Percentiles rank a stretch among this genome's conserved stretches.
Conservation (phyloP, 1,140 invertebrate genomes). For the Drosophila lowei region DNA sequence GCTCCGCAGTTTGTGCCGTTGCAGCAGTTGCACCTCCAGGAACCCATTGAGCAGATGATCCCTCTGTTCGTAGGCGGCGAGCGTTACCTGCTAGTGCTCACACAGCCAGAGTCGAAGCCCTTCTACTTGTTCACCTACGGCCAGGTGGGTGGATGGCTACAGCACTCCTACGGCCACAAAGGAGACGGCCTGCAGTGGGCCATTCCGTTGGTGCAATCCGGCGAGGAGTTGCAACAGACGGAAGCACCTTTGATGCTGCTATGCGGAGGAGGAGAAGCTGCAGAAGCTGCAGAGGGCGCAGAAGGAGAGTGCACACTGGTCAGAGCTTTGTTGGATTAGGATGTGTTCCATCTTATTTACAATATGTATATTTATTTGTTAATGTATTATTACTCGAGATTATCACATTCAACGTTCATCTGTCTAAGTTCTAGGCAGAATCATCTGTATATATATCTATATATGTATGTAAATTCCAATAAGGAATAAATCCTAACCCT, state of each 20-base stretch:
- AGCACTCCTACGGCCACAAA: slow-evolving; percentile 59
- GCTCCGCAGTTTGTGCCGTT: slow-evolving; percentile 29
- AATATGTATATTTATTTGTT: slow-evolving; percentile 6
- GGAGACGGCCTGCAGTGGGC: slow-evolving; percentile 41
- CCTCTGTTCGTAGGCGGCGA: slow-evolving; percentile 35
- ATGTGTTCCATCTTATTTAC: slow-evolving; percentile 8
- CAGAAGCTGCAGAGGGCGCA: too few species aligned
- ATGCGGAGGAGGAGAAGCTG: slow-evolving; percentile 6
- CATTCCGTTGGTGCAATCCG: slow-evolving; percentile 37
- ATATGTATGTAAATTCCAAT: too few species aligned
- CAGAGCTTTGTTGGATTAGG: slow-evolving; percentile 33
- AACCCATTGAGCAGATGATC: slow-evolving; percentile 37
- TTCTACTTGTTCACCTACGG: slow-evolving; percentile 66
- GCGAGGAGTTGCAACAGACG: slow-evolving; percentile 2
- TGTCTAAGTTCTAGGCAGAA: slow-evolving; percentile 10
- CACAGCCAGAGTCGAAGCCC: slow-evolving; percentile 31
- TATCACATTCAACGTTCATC: slow-evolving; percentile 50
- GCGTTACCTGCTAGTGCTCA: slow-evolving; percentile 55
- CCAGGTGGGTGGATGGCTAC: slow-evolving; percentile 66
- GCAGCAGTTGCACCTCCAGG: slow-evolving; percentile 52
- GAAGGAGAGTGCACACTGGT: slow-evolving; percentile 37
- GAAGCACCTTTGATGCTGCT: slow-evolving; percentile 32
- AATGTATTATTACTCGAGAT: slow-evolving; percentile 34
- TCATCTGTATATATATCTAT: too few species aligned
- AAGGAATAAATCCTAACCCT: not conserved